Percentiles rank a stretch among this genome's conserved stretches.
Conservation (phyloP, 2,888 invertebrate species). For the Caprella mutica region DNA sequence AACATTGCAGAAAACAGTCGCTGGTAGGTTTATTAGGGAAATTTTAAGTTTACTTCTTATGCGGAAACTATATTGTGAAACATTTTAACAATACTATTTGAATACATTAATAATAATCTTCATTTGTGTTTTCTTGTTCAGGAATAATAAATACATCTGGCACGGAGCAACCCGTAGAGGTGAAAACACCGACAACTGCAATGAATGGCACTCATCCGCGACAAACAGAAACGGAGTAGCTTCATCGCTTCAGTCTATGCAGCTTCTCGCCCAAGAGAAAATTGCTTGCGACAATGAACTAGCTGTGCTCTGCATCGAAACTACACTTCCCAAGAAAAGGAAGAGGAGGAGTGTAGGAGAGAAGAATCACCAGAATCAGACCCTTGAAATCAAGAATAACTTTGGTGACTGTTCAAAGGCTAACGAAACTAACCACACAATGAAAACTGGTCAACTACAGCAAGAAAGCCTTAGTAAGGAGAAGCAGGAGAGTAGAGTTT, state of each 20-base stretch:
- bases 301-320: conserved; percentile 79
- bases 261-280: conserved; percentile 65
- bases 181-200: conserved; percentile 74
- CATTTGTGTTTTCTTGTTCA: conserved; percentile 39
- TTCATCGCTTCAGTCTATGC: conserved; percentile 60
- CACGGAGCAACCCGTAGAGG: conserved; percentile 82
- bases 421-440: too few relatives aligned
- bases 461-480: too few relatives aligned
- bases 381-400: too few relatives aligned
- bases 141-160: conserved; percentile 91
- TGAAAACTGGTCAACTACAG: too few relatives aligned
- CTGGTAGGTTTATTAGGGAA: conserved; percentile 65
- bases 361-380: too few relatives aligned
- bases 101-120: not conserved
- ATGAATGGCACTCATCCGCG: conserved; percentile 75
- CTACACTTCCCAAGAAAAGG: conserved; percentile 38
- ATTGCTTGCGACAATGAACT: conserved; percentile 77
- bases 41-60: not conserved
- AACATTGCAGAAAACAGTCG: conserved; percentile 75
- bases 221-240: conserved; percentile 66
- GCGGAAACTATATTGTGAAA: not conserved
- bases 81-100: not conserved
- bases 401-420: too few relatives aligned
- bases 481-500: too few relatives aligned
- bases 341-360: too few relatives aligned